phyloP scores from a whole-genome alignment of 2,113 vertebrate genomes.

The Tragelaphus buxtoni region DNA sequence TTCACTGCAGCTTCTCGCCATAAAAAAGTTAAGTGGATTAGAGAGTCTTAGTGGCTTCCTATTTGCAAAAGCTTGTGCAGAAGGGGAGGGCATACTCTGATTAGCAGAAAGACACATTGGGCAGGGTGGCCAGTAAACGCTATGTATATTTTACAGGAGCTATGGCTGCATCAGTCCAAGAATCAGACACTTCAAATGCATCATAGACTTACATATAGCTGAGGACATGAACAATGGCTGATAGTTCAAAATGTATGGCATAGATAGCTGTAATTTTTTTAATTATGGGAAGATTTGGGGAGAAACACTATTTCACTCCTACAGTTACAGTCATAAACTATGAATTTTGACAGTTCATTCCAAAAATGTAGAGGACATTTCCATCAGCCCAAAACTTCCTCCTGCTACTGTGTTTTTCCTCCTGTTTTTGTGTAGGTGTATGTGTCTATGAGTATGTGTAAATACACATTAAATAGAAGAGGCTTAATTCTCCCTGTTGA shows the following conservation, averaged over 20 bases:
- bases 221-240: not conserved
- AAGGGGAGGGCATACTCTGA: not conserved
- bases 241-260: not conserved
- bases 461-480: not conserved
- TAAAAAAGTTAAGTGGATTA: not conserved
- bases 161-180: not conserved
- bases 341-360: slow-evolving; percentile 92
- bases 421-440: not conserved
- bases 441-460: not conserved
- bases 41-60: not conserved
- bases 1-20: not conserved
- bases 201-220: not conserved
- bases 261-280: slow-evolving; percentile 68
- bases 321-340: slow-evolving; percentile 93
- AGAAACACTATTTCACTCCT: slow-evolving; percentile 83
- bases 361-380: slow-evolving; percentile 92
- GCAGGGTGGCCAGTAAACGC: rapidly evolving
- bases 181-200: not conserved
- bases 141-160: not conserved
- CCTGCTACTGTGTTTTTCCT: not conserved
- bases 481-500: not conserved
- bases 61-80: not conserved
- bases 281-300: slow-evolving; percentile 52
- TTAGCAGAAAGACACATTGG: not conserved
- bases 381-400: slow-evolving; percentile 56